Evolutionary conservation across 2,888 invertebrate species (phyloP).

Genomic region (Formica aserva): DNA sequence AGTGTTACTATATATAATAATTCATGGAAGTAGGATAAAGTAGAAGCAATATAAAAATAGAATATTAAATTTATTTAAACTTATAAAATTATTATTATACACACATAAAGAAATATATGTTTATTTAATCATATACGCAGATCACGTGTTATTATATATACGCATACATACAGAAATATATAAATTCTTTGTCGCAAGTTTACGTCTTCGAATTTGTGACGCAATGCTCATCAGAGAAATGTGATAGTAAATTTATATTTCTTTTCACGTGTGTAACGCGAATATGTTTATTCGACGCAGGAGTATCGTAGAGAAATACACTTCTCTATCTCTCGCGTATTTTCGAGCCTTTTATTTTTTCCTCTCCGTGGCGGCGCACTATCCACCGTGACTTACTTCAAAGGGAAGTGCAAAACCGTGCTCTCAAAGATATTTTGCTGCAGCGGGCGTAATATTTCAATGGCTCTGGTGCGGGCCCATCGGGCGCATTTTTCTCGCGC

Average conservation of each 20-base stretch:
- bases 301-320: conserved; percentile 27
- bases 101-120: background rate
- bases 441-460: conserved; percentile 42
- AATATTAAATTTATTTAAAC: background rate
- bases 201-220: background rate
- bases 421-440: conserved; percentile 41
- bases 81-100: background rate
- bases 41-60: background rate
- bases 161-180: background rate
- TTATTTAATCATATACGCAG: background rate
- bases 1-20: background rate
- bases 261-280: background rate
- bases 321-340: conserved; percentile 9
- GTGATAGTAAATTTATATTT: conserved; percentile 10
- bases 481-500: conserved; percentile 31
- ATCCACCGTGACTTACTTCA: conserved; percentile 37
- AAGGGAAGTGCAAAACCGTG: conserved; percentile 47
- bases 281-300: conserved; percentile 28
- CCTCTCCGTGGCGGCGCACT: background rate
- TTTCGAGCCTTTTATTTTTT: background rate
- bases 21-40: background rate
- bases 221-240: background rate
- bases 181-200: background rate
- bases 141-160: background rate
- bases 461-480: background rate